Evolutionary conservation across 2,113 vertebrate genomes (phyloP), one percentile per base, ranked within the genome.

Genomic region (Serinus canaria): DNA sequence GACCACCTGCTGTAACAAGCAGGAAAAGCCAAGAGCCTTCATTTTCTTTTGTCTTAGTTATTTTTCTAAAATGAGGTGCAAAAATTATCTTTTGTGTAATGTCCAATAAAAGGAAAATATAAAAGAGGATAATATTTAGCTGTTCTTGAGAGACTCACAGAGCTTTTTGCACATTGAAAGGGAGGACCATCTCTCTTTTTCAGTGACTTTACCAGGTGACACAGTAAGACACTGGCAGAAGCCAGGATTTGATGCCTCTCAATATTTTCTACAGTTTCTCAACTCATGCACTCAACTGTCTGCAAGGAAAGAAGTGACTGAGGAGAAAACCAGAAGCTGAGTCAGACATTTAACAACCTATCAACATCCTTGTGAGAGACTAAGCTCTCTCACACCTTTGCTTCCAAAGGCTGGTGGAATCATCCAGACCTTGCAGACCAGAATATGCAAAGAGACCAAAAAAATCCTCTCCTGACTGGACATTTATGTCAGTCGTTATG

Each of bases 1-100:
- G 85, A 92, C 82, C 66, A 91, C 69, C 70, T 87, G 89, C 87
- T 90, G 63, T 31, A 94, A 82, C 8, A 13, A 77, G 90, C n/a
- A 91, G 70, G 62, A 79, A 76, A 83, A 91, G 35, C 37, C 25
- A 76, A 28, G 31, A 79, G 1, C 37, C 13, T 63, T 73, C 15
- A 5, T 56, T 90, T 90, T 62, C 62, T 53, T 88, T 76, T 76
- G 47, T 37, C 52, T 37, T 50, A 17, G 44, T 46, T 72, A 49
- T 79, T 75, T 87, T 91, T 83, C 24, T 83, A 44, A 21, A 3
- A 44, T 2, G 2, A 90, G 68, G 68, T 55, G 31, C 39, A 83
- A 86, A 88, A 73, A 14, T 52, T 31, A 43, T 15, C 21, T 63
- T 87, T 86, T 88, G 35, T 46, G 19, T 66, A 11, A 41, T 35